Percentiles rank a stretch among this genome's conserved stretches.
Conservation (phyloP, 2,888 invertebrate genomes). For the Abscondita cerata region DNA sequence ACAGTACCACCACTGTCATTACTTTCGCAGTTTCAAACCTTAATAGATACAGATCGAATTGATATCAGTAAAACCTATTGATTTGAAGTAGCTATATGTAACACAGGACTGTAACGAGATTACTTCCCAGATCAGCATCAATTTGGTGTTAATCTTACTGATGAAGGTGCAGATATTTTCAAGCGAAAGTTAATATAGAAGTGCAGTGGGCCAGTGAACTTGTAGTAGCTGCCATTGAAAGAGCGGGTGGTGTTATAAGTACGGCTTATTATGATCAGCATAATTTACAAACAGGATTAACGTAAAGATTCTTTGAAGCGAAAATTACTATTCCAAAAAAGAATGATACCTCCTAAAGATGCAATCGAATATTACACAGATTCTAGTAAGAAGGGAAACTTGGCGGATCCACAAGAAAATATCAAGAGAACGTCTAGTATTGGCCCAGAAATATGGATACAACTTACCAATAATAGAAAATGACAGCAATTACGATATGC, state of each 20-base stretch:
- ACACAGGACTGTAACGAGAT: constrained; percentile 76
- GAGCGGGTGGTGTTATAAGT: constrained; percentile 90
- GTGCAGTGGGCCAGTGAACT: constrained; percentile 94
- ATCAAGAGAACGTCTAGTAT: constrained; percentile 73
- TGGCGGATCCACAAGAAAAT: constrained; percentile 94
- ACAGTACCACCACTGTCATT: constrained; percentile 90
- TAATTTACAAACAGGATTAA: constrained; percentile 76
- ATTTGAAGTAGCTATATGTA: constrained; percentile 82
- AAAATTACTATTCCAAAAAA: constrained; percentile 76
- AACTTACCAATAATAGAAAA: constrained; percentile 77
- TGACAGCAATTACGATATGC: constrained; percentile 76
- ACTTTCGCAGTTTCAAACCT: constrained; percentile 78
- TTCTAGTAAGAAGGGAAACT: constrained; percentile 87
- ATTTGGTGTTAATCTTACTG: constrained; percentile 91
- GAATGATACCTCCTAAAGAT: constrained; percentile 92
- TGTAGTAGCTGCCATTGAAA: constrained; percentile 82
- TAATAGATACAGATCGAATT: constrained; percentile 87
- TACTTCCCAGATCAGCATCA: constrained; percentile 77
- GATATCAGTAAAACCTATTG: constrained; percentile 84
- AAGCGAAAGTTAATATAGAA: constrained; percentile 91
- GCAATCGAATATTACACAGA: constrained; percentile 89
- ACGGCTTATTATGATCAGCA: constrained; percentile 92
- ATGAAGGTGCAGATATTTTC: constrained; percentile 87
- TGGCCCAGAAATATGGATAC: constrained; percentile 96
- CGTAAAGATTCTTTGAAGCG: constrained; percentile 87